Conservation (phyloP, 2,888 invertebrate species). For the Amphipoea oculea region DNA sequence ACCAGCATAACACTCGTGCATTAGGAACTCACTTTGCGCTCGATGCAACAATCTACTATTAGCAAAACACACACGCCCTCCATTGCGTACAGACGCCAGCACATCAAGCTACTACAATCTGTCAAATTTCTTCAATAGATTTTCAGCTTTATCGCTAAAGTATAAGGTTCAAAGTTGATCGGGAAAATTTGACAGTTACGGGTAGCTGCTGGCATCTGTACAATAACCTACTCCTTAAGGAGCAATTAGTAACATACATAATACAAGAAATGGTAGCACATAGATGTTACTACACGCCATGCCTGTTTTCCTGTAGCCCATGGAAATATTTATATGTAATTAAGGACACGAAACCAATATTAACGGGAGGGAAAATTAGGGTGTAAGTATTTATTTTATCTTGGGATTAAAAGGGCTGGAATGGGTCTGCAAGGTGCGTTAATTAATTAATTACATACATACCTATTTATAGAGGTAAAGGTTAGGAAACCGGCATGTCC, state of each 20-base stretch:
- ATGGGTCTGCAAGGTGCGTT: conserved; percentile 10
- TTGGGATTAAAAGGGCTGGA: background rate
- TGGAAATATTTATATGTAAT: conserved; percentile 45
- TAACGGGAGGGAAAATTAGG: conserved; percentile 10
- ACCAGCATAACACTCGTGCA: no score
- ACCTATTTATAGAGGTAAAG: no score
- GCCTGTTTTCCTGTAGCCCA: conserved; percentile 10
- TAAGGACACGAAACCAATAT: conserved; percentile 34
- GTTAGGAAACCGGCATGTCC: no score
- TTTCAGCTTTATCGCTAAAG: no score
- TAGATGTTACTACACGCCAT: conserved; percentile 21
- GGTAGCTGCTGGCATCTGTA: background rate
- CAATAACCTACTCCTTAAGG: conserved; percentile 9
- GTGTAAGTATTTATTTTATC: background rate
- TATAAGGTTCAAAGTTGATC: no score
- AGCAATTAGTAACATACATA: conserved; percentile 40
- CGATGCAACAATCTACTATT: background rate
- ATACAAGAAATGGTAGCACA: conserved; percentile 23
- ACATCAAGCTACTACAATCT: no score
- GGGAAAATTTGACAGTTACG: no score
- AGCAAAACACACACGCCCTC: conserved; percentile 16
- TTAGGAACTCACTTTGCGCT: no score
- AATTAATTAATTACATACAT: background rate
- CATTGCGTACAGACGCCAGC: background rate
- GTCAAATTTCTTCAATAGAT: no score